phyloP scores from a whole-genome alignment of 2,113 vertebrate genomes.

The Hydropotes inermis region DNA sequence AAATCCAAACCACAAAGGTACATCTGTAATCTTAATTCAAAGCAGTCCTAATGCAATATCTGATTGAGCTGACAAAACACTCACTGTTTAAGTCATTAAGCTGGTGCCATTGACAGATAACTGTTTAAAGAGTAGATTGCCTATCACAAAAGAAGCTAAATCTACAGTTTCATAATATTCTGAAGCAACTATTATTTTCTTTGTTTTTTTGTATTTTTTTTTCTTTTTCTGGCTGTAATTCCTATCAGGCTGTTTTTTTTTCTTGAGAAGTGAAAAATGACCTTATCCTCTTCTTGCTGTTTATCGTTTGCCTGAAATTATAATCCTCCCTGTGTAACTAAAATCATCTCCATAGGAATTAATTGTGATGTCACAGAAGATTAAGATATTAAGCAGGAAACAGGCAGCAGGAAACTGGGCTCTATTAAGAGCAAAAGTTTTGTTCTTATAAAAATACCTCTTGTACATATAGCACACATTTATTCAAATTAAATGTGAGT shows the following conservation, averaged over 20 bases:
- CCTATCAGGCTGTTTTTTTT: slow-evolving; percentile 40
- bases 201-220: no score
- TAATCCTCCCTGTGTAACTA: slow-evolving; percentile 75
- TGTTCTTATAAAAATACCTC: slow-evolving; percentile 28
- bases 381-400: slow-evolving; percentile 76
- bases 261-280: neutral
- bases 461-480: neutral
- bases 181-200: neutral
- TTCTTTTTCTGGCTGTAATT: neutral
- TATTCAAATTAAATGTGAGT: slow-evolving; percentile 15
- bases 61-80: slow-evolving; percentile 51
- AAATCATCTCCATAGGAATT: slow-evolving; percentile 81
- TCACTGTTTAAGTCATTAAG: slow-evolving; percentile 56
- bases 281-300: slow-evolving; percentile 70
- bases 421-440: slow-evolving; percentile 50
- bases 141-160: slow-evolving; percentile 22
- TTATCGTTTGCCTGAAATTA: slow-evolving; percentile 79
- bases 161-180: neutral
- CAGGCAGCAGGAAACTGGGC: slow-evolving; percentile 55
- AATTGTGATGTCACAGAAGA: slow-evolving; percentile 82
- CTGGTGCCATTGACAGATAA: slow-evolving; percentile 32
- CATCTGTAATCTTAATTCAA: slow-evolving; percentile 54
- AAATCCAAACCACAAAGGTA: slow-evolving; percentile 51
- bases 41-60: slow-evolving; percentile 48
- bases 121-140: slow-evolving; percentile 40